phyloP scores from a whole-genome alignment of 2,797 vertebrate species.

The Anguilla pacifica region DNA sequence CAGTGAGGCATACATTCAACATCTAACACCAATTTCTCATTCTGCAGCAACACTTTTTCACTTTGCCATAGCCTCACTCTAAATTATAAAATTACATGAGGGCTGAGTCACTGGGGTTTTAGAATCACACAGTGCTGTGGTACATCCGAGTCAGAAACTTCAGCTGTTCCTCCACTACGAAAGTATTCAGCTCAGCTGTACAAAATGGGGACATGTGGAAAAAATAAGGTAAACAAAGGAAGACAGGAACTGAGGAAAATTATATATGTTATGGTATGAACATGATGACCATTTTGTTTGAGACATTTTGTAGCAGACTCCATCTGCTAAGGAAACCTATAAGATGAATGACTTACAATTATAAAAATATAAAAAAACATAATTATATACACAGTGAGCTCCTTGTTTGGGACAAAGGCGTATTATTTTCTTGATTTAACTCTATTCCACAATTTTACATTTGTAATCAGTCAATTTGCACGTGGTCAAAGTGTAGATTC shows the following conservation, averaged over 20 bases:
- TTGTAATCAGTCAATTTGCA: no score
- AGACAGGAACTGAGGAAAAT: background rate
- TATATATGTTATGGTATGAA: background rate
- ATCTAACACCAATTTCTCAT: constrained; percentile 25
- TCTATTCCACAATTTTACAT: no score
- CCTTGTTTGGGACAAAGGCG: no score
- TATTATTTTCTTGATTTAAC: no score
- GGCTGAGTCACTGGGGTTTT: constrained; percentile 63
- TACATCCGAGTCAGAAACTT: background rate
- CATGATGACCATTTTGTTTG: background rate
- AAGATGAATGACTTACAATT: background rate
- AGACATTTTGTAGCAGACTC: background rate
- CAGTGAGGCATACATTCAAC: constrained; percentile 5
- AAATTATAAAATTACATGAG: constrained; percentile 63
- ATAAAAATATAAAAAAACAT: background rate
- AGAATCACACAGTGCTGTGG: no score
- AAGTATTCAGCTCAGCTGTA: background rate
- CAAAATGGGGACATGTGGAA: background rate
- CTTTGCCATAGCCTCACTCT: constrained; percentile 59
- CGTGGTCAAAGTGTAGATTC: no score
- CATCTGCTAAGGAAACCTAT: background rate
- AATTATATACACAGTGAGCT: background rate
- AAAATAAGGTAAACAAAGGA: background rate
- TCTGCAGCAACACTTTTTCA: constrained; percentile 52
- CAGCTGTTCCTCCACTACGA: constrained; percentile 44